These are phyloP conservation scores for Ciconia stormi DNA, from an alignment of 2,113 vertebrate genomes.

Conservation along the genomic window DNA sequence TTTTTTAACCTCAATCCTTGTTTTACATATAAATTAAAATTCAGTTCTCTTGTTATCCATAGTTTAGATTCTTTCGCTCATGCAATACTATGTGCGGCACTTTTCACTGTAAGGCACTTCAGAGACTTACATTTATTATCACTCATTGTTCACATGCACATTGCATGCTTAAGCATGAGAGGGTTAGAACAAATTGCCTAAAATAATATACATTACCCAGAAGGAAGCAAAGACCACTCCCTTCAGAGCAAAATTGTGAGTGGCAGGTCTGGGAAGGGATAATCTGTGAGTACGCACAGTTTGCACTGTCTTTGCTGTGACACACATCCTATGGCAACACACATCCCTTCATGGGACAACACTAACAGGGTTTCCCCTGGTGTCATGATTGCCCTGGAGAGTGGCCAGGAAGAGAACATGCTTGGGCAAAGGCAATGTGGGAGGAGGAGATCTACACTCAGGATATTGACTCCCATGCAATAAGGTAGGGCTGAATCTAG, in stretches of 20 bases:
- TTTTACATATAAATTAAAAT: constrained; percentile 31
- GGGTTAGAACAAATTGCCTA: neutral
- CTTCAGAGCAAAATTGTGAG: neutral
- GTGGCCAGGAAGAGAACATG: neutral
- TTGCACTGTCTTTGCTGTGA: neutral
- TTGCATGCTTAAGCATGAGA: neutral
- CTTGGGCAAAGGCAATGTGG: neutral
- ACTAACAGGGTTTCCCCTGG: neutral
- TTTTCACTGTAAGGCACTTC: neutral
- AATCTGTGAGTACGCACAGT: neutral
- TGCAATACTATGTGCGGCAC: neutral
- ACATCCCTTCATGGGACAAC: rapidly evolving
- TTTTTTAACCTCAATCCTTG: neutral
- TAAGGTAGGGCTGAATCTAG: neutral
- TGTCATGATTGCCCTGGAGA: neutral
- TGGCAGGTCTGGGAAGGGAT: neutral
- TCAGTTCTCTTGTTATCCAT: neutral
- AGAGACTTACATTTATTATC: neutral
- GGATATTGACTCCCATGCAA: neutral
- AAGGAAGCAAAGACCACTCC: neutral
- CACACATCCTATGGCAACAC: neutral
- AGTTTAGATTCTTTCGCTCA: neutral
- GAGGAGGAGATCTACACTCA: neutral
- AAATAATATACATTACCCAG: neutral
- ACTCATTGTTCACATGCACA: neutral